A percentile compares a stretch with the other conserved stretches of the same genome.
Conservation (phyloP, 2,888 invertebrate species). For the Sericinus montela region DNA sequence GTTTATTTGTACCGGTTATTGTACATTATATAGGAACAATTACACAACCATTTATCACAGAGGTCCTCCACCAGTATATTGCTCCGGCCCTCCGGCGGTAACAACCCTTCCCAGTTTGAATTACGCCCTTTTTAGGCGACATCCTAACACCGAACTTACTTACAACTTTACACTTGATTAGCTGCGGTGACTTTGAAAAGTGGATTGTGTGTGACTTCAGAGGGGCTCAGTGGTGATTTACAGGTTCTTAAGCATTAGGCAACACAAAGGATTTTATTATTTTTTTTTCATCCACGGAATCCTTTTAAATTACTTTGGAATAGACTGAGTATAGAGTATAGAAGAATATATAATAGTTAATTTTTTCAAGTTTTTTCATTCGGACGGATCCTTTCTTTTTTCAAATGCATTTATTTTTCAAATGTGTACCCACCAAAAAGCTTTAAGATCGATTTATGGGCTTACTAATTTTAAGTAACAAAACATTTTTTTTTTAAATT, state of each 20-base stretch:
- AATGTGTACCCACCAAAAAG: no score
- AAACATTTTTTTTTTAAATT: no score
- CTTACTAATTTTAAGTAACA: no score
- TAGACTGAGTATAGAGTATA: no score
- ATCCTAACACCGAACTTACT: conserved; percentile 40
- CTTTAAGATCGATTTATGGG: no score
- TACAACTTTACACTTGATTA: conserved; percentile 67
- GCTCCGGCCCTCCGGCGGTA: conserved; percentile 52
- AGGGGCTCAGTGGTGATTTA: conserved; percentile 28
- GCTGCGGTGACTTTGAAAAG: conserved; percentile 48
- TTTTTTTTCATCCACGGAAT: no score
- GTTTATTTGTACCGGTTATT: conserved; percentile 56
- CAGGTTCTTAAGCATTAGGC: not conserved
- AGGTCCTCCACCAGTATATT: conserved; percentile 60
- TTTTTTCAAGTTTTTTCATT: no score
- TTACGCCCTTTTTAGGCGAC: conserved; percentile 51
- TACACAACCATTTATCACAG: conserved; percentile 69
- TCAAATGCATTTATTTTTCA: no score
- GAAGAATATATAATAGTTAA: no score
- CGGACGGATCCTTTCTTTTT: no score
- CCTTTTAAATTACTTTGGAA: no score
- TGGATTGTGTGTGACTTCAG: conserved; percentile 38
- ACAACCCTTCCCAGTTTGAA: conserved; percentile 53
- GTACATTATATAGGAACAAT: conserved; percentile 73
- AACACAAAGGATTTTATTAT: not conserved